Base-by-base conservation (phyloP, 2,797 vertebrate genomes). In the Aselliscus stoliczkanus region DNA sequence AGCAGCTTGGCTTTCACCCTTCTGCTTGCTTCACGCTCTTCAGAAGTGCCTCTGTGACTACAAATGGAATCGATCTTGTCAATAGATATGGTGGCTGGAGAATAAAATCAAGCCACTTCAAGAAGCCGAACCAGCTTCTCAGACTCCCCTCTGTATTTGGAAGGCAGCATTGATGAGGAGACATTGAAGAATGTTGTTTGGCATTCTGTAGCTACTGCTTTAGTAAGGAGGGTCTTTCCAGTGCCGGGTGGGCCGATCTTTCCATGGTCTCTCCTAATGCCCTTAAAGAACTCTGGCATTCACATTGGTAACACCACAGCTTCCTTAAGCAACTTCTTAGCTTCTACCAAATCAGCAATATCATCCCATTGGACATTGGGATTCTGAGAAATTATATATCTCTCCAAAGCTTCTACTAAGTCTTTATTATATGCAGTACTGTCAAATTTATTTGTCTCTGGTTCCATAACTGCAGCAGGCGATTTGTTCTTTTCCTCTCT, bases 201-300 rank as follows among this genome's bases (percentile, higher is more conserved):
- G 98, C 99, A 99, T 98, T 99, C 99, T 0, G 99, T 99, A 34
- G 99, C 99, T 17, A 99, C 99, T 12, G 99, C 99, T 99, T 99
- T 99, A 83, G 99, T 99, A 96, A 99, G 94, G 1, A 99, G 99
- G 0, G 99, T 99, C 98, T 99, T 99, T 60, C 99, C 99, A 0
- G 99, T 99, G 65, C 99, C 99, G 15, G 99, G 99, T 23, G 99
- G 99, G 86, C 99, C 99, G 94, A 99, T 99, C 99, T 99, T 99
- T 99, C 99, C 99, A 99, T 0, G 99, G 99, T n/a, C n/a, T 97
- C 99, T 98, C 86, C 99, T 98, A 97, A 99, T 99, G 98, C 99
- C 99, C 98, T 99, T 99, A 98, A 99, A 99, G 98, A 99, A 99
- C 42, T 99, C 99, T 1, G 99, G 99, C 99, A 99, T 99, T 99